Evolutionary conservation across 2,797 vertebrate species (phyloP), one percentile per base, ranked within the genome.

Genomic region (Euthynnus affinis): DNA sequence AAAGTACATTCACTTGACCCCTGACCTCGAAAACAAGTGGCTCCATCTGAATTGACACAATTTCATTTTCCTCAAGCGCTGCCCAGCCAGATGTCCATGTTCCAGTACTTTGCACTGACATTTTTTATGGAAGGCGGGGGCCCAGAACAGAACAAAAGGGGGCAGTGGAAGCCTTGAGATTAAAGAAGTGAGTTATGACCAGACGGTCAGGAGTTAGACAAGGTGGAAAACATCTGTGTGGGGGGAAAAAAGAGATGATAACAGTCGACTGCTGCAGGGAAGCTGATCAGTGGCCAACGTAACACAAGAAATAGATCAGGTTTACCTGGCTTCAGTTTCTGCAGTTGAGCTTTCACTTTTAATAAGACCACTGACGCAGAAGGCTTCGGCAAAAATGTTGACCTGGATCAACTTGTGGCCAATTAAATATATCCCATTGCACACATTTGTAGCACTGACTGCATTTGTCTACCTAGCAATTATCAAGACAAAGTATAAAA

Each of bases 1-100:
- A 70, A 71, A 76, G 66, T 68, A 55, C 64, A 69, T 46, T 78
- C 74, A 61, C 62, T 80, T 74, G 73, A 88, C 71, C 84, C 20
- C 25, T 52, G 60, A 88, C 70, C 81, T 29, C 10, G 8, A 53
- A 44, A 74, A 78, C 76, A 78, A 79, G 77, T 65, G 73, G 10
- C 77, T 76, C 71, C 53, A 6, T 75, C 42, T 56, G 76, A 76
- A 61, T 37, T 48, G 60, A 76, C 72, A 57, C 49, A 76, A 79
- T 81, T 80, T 86, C 1, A 67, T 80, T 81, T 83, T 76, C 29
- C 32, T 46, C 1, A 1, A 76, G 34, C 7, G 0, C 52, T 27
- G 42, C 40, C 14, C 44, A 1, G 65, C 62, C 78, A 78, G 73
- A 23, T 71, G 83, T 78, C 57, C 22, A 2, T 5, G 29, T 56